phyloP scores from a whole-genome alignment of 2,888 invertebrate genomes.

The Hyalella azteca region DNA sequence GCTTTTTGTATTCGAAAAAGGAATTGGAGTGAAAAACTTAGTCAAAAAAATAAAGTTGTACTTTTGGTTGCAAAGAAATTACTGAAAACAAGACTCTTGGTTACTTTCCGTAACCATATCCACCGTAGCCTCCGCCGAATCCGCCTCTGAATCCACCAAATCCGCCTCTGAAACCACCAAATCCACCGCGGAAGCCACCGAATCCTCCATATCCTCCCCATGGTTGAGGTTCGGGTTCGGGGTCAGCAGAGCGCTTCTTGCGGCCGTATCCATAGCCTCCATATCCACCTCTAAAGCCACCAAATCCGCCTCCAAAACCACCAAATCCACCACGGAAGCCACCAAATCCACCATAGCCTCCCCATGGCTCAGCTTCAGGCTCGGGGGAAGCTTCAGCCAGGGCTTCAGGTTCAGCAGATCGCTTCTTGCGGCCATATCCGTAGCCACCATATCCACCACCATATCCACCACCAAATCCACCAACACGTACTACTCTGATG shows the following conservation, averaged over 20 bases:
- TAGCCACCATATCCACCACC: not conserved
- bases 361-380: not conserved
- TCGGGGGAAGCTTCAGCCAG: not conserved
- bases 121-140: not conserved
- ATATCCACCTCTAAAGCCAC: not conserved
- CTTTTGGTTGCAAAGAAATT: too few relatives aligned
- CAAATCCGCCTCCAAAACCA: not conserved
- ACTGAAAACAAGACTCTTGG: too few relatives aligned
- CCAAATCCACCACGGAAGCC: not conserved
- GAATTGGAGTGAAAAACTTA: too few relatives aligned
- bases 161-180: not conserved
- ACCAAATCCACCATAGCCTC: not conserved
- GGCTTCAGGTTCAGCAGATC: not conserved
- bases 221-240: not conserved
- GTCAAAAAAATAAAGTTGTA: too few relatives aligned
- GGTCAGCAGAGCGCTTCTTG: constrained; percentile 5
- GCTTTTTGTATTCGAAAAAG: too few relatives aligned
- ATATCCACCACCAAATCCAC: too few relatives aligned
- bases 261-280: constrained; percentile 10
- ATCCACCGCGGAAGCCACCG: not conserved
- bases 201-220: constrained; percentile 8
- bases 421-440: not conserved
- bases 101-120: not conserved
- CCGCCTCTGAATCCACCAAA: not conserved
- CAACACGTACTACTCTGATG: not conserved